Base-by-base conservation (phyloP, 2,888 invertebrate genomes). In the Prosopocoilus inquinatus region DNA sequence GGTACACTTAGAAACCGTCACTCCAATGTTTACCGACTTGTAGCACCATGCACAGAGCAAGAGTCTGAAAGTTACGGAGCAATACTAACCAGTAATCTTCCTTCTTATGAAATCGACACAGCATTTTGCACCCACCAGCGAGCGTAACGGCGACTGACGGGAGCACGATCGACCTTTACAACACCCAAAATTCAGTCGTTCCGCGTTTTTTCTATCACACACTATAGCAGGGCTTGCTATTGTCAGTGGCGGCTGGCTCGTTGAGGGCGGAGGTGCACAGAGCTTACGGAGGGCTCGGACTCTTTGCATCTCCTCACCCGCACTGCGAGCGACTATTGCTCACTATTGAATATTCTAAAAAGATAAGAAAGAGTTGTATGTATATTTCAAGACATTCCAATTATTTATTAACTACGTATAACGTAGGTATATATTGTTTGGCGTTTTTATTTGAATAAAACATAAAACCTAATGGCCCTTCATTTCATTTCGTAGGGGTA, bases 281-380 rank as follows among this genome's bases (percentile, higher is more conserved):
- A 64, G 59, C 56, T 60, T 59, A 60, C 54, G 64, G 67, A 66
- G 67, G 66, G 64, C 63, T 67, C 64, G 65, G 64, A 60, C 61
- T 65, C 64, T 65, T 53, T 66, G 66, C 69, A 50, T 55, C 63
- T 66, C 67, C 64, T 64, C 63, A 66, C 68, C 70, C 70, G 68
- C 72, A 70, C 70, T 71, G 72, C 73, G 75, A 73, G 74, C 73
- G 74, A 73, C 73, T 75, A 75, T 77, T 76, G 77, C 77, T 77
- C 77, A 77, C 75, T 75, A 75, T 72, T 76, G 71, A 73, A 77
- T 77, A 77, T 77, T 77, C 77, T 77, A 77, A 77, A 71, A 75
- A 56, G 72, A 77, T 74, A 75, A 75, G 72, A 70, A 72, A 70
- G 70, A 75, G 74, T 75, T 75, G 70, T 75, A 76, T 76, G 74